These are phyloP conservation scores for Eudyptes chrysolophus DNA, from an alignment of 2,113 vertebrate genomes.

Conservation along the genomic window DNA sequence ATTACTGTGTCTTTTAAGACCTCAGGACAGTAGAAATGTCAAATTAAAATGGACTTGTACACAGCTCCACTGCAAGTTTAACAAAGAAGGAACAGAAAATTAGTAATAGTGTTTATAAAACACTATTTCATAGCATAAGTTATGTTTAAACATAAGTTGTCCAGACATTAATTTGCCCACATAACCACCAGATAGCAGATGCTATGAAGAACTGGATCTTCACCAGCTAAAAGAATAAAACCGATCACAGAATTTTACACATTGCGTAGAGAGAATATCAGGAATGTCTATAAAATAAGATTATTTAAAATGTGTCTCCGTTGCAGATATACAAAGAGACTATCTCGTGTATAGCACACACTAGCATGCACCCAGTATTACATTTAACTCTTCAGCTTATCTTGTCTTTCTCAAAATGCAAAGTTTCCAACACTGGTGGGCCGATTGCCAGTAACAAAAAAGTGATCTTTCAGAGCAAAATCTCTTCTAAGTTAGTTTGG, in stretches of 20 bases:
- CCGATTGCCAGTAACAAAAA: not conserved
- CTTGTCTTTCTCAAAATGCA: not conserved
- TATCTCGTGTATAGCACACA: fast-evolving
- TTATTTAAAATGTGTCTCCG: not conserved
- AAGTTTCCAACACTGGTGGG: not conserved
- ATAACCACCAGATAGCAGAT: not conserved
- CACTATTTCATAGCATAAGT: not conserved
- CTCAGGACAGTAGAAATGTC: not conserved
- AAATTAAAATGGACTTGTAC: not conserved
- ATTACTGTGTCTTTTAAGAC: not conserved
- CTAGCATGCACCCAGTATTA: not conserved
- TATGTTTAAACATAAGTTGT: not conserved
- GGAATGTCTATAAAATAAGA: not conserved
- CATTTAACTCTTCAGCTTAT: not conserved
- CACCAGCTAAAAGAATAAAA: not conserved
- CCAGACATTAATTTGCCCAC: not conserved
- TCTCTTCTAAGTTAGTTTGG: not conserved
- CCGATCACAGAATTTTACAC: not conserved
- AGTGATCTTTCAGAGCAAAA: not conserved
- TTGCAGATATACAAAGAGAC: not conserved
- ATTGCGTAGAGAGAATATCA: not conserved
- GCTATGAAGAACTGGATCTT: not conserved
- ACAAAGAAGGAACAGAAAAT: not conserved
- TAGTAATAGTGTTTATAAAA: not conserved
- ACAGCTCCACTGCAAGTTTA: not conserved